These are phyloP conservation scores for Melanophora roralis DNA, from an alignment of 2,888 invertebrate genomes.

Conservation along the genomic window DNA sequence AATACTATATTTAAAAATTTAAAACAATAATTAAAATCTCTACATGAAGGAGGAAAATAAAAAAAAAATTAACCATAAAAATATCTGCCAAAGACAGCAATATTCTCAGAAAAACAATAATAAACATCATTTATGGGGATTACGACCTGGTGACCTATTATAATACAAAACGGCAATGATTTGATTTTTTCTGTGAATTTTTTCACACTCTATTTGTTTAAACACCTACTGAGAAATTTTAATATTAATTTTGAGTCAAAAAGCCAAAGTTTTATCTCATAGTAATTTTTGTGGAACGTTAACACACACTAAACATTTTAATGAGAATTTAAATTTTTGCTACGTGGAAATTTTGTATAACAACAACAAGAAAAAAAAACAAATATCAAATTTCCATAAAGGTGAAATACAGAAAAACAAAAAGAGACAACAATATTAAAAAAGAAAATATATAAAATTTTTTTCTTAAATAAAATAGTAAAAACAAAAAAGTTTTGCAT, in stretches of 20 bases:
- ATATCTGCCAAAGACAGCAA: background rate
- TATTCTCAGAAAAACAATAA: conserved; percentile 6
- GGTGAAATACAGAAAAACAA: conserved; percentile 68
- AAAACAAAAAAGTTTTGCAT: conserved; percentile 15
- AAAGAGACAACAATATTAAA: conserved; percentile 73
- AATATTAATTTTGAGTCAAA: conserved; percentile 19
- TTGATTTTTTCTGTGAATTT: background rate
- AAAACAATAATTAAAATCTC: background rate
- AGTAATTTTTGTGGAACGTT: background rate
- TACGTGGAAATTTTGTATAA: conserved; percentile 74
- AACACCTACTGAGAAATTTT: conserved; percentile 17
- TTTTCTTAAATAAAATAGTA: background rate
- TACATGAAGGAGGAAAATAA: background rate
- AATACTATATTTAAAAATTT: conserved; percentile 39
- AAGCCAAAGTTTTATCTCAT: conserved; percentile 13
- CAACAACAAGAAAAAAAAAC: conserved; percentile 70
- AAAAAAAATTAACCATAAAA: conserved; percentile 5
- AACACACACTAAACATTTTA: background rate
- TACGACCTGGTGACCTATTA: conserved; percentile 56
- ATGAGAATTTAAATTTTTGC: background rate
- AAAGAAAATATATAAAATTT: conserved; percentile 29
- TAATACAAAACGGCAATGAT: conserved; percentile 11
- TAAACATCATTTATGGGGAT: conserved; percentile 24
- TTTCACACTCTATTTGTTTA: background rate
- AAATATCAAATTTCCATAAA: conserved; percentile 76